Conservation (phyloP, 1,140 invertebrate species). For the Aphidius gifuensis region DNA sequence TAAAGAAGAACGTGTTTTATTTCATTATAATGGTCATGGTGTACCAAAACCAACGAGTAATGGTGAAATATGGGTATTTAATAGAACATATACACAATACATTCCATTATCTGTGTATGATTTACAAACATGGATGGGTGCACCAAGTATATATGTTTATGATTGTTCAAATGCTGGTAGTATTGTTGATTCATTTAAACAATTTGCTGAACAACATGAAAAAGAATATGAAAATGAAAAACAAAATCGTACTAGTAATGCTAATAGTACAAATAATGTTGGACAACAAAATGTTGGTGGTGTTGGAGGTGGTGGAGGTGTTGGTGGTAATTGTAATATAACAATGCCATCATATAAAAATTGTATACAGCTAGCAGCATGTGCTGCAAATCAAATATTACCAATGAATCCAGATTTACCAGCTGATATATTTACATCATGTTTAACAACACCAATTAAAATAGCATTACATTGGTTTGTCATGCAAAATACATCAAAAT, state of each 20-base stretch:
- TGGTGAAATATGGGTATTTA: constrained; percentile 99
- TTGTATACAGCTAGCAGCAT: constrained; percentile 96
- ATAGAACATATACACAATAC: constrained; percentile 96
- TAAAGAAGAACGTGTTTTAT: constrained; percentile 97
- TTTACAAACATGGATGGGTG: constrained; percentile 98
- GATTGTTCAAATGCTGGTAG: constrained; percentile 98
- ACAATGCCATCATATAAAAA: constrained; percentile 70
- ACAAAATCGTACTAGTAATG: constrained; percentile 46
- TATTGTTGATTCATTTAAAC: constrained; percentile 89
- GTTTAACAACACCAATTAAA: constrained; percentile 96
- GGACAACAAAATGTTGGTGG: constrained; percentile 6
- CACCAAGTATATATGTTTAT: constrained; percentile 98
- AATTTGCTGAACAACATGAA: constrained; percentile 89
- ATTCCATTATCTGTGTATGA: constrained; percentile 98
- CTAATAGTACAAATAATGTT: too few species aligned
- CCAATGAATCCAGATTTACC: constrained; percentile 98
- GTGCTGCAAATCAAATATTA: constrained; percentile 84
- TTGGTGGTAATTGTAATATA: constrained; percentile 24
- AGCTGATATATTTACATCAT: constrained; percentile 98
- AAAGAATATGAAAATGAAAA: constrained; percentile 70
- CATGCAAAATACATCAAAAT: constrained; percentile 77
- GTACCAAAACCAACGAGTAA: constrained; percentile 97
- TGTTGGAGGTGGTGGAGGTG: constrained; percentile 37
- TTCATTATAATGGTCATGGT: constrained; percentile 99
- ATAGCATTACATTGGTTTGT: constrained; percentile 95